Percentiles rank a stretch among this genome's conserved stretches.
Conservation (phyloP, 2,888 invertebrate species). For the Slavum lentiscoides region DNA sequence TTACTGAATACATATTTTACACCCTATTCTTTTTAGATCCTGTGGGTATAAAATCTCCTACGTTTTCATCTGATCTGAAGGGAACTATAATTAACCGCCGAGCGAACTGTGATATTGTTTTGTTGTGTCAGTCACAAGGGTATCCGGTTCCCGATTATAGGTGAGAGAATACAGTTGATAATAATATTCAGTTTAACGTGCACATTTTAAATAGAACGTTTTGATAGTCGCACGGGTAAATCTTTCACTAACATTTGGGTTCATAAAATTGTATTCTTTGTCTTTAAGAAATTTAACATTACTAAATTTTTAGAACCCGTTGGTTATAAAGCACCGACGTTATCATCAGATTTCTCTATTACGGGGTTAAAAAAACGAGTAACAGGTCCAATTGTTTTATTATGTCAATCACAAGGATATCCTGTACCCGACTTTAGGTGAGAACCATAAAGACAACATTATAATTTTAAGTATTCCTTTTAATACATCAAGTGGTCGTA, state of each 20-base stretch:
- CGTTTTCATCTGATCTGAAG: slow-evolving; percentile 59
- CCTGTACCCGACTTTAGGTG: slow-evolving; percentile 69
- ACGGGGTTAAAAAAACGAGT: slow-evolving; percentile 54
- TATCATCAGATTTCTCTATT: slow-evolving; percentile 65
- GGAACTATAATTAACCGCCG: slow-evolving; percentile 45
- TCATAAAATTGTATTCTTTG: background rate
- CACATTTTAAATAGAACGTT: slow-evolving; percentile 8
- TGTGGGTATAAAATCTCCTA: slow-evolving; percentile 61
- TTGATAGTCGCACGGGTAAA: slow-evolving; percentile 40
- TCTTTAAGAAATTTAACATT: too few species aligned
- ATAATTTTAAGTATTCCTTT: background rate
- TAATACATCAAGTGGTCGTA: background rate
- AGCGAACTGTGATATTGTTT: slow-evolving; percentile 56
- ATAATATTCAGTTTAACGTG: background rate
- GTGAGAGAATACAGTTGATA: slow-evolving; percentile 57
- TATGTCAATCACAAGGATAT: slow-evolving; percentile 61
- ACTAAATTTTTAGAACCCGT: slow-evolving; percentile 64
- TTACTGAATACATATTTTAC: background rate
- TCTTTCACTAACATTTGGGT: slow-evolving; percentile 34
- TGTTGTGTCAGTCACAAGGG: slow-evolving; percentile 66
- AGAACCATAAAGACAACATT: background rate
- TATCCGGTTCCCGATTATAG: slow-evolving; percentile 64
- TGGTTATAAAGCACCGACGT: slow-evolving; percentile 70
- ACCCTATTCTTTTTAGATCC: slow-evolving; percentile 59
- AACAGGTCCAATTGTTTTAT: slow-evolving; percentile 56